phyloP scores from a whole-genome alignment of 2,113 vertebrate genomes.

The Numida meleagris region DNA sequence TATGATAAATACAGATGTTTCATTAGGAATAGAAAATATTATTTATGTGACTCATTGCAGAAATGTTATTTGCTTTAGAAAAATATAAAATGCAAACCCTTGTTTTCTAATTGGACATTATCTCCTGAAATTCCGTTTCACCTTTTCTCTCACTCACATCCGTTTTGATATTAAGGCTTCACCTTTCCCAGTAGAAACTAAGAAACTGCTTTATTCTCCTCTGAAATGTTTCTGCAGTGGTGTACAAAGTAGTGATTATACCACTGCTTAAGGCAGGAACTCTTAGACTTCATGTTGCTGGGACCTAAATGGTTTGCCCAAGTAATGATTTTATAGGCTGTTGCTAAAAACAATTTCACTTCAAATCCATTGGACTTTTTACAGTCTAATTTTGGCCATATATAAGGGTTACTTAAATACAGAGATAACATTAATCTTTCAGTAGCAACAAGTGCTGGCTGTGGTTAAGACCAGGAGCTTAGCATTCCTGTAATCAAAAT shows the following conservation, averaged over 20 bases:
- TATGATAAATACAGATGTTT: not conserved
- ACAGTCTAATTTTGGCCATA: conserved; percentile 80
- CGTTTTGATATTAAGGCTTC: not conserved
- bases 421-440: conserved; percentile 81
- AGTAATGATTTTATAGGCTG: conserved; percentile 47
- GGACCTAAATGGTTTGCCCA: conserved; percentile 27
- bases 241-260: not conserved
- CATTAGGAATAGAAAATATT: not conserved
- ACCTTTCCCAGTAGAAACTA: not conserved
- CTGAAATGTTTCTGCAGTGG: not conserved
- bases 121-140: not conserved
- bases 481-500: conserved; percentile 77
- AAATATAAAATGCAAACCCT: not conserved
- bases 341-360: conserved; percentile 71
- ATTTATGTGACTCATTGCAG: not conserved
- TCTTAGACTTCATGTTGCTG: conserved; percentile 3
- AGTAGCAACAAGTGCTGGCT: conserved; percentile 72
- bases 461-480: conserved; percentile 68
- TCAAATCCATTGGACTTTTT: conserved; percentile 43
- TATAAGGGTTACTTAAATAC: conserved; percentile 75
- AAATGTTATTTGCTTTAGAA: not conserved
- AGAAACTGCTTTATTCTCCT: not conserved
- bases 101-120: not conserved
- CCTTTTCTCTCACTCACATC: not conserved
- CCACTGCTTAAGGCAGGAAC: not conserved